Percentiles rank a stretch among this genome's conserved stretches.
Conservation (phyloP, 2,888 invertebrate species). For the Agrochola circellaris region DNA sequence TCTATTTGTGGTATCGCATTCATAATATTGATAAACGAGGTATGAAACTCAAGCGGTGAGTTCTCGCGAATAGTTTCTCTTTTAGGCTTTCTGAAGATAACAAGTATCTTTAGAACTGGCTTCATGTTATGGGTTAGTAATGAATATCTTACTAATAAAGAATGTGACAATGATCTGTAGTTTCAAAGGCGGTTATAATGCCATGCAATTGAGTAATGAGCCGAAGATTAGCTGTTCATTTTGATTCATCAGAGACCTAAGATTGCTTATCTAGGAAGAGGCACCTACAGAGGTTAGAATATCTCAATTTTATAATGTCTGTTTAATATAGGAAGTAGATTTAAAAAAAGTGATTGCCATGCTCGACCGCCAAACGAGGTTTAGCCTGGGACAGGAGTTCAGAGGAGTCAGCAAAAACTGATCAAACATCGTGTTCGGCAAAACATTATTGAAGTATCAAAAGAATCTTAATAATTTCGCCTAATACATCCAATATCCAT, state of each 20-base stretch:
- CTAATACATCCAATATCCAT: no score
- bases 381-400: not conserved
- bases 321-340: not conserved
- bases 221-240: not conserved
- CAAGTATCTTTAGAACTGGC: conserved; percentile 28
- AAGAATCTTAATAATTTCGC: not conserved
- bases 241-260: not conserved
- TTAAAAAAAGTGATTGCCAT: not conserved
- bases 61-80: conserved; percentile 43
- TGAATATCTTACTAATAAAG: conserved; percentile 28
- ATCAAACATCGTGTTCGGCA: not conserved
- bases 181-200: conserved; percentile 7
- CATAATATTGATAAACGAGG: conserved; percentile 58
- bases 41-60: conserved; percentile 40
- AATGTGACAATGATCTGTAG: conserved; percentile 4
- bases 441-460: not conserved
- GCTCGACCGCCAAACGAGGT: not conserved
- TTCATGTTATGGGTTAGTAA: conserved; percentile 15
- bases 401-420: not conserved
- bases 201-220: not conserved
- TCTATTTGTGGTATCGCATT: conserved; percentile 57
- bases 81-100: conserved; percentile 39
- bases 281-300: not conserved
- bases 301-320: not conserved
- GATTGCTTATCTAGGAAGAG: not conserved